Evolutionary conservation across 2,888 invertebrate species (phyloP), one percentile per base, ranked within the genome.

Genomic region (Drosophila seclusa): DNA sequence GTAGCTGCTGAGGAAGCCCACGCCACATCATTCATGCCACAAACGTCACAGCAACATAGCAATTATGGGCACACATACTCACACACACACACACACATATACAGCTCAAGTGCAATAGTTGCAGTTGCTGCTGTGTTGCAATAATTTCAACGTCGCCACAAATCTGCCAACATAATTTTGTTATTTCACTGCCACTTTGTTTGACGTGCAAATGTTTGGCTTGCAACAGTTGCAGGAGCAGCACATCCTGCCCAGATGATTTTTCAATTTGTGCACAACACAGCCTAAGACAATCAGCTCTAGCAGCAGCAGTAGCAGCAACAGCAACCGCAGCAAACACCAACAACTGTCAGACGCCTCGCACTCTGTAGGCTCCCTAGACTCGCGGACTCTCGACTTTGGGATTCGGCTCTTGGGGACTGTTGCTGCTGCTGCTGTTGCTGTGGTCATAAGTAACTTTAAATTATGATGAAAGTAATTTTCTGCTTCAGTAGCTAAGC

Each of bases 391-490:
- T 57, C 55, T 53, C 54, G 36, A 52, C 52, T 75, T 18, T 40
- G 55, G 53, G 50, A 54, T 60, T 62, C 34, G 42, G 49, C 55
- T 55, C 53, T 52, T 38, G 59, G 66, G 36, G 36, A 36, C 16
- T 24, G 45, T 4, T 21, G 38, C 7, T 36, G 36, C 21, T 38
- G 38, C 16, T 34, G 62, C 57, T 53, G 62, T 6, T 27, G 62
- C 66, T 74, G 75, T 64, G 88, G 84, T 86, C 87, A 86, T 87
- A 87, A 89, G 81, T 81, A 87, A 87, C 83, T 88, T 82, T 85
- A 88, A 90, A 85, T 91, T 87, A 90, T 91, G 91, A 90, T 91
- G 87, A 90, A 91, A 91, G 91, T 91, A 91, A 91, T 91, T 91
- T 91, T 91, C 90, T 90, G 91, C 91, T 90, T 91, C 90, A 91